Percentiles rank a stretch among this genome's conserved stretches.
Evolutionary conservation across 64 coral and sea anemone species (phyloP).

Genomic region (Platygyra sinensis): DNA sequence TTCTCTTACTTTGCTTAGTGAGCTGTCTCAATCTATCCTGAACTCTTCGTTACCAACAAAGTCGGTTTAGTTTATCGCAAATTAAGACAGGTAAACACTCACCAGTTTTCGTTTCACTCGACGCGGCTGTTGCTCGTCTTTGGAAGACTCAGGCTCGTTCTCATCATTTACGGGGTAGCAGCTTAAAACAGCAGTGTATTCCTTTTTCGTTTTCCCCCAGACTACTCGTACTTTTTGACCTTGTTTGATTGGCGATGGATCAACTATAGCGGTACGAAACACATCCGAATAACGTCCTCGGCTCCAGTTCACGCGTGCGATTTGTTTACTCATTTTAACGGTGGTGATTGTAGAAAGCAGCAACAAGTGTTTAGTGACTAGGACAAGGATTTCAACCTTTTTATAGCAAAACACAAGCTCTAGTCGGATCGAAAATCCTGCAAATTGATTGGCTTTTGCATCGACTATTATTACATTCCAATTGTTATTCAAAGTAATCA

Average conservation of each 20-base stretch:
- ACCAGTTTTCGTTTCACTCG: no score
- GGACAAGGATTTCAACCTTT: neutral
- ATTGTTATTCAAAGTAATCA: no score
- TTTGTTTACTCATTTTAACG: neutral
- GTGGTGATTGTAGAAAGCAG: neutral
- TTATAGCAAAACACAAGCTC: neutral
- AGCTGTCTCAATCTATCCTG: no score
- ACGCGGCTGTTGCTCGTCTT: no score
- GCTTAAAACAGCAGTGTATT: neutral
- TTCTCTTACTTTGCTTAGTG: no score
- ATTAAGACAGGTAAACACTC: no score
- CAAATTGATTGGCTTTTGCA: no score
- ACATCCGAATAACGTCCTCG: neutral
- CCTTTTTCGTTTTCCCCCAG: neutral
- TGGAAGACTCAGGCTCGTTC: neutral
- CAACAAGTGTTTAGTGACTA: neutral
- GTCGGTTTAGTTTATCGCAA: no score
- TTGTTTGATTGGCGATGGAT: neutral
- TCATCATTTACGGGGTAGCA: neutral
- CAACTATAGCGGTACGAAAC: neutral
- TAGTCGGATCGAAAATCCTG: neutral
- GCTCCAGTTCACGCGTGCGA: neutral
- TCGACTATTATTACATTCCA: no score
- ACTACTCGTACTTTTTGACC: neutral
- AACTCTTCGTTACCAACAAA: no score